phyloP scores from a whole-genome alignment of 2,113 vertebrate genomes.

The Eulacestoma nigropectus region DNA sequence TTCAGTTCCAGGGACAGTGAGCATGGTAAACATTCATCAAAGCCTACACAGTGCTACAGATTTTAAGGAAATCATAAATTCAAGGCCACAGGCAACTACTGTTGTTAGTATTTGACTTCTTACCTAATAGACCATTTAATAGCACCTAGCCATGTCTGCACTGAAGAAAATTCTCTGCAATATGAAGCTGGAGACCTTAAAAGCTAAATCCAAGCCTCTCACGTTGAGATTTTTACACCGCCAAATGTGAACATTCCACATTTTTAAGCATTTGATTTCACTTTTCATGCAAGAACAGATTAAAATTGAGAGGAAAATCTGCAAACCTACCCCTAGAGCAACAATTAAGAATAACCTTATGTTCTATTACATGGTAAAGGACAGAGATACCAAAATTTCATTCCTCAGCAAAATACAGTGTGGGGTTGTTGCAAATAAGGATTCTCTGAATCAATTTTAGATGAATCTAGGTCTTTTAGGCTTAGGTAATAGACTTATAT shows the following conservation, averaged over 20 bases:
- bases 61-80: background rate
- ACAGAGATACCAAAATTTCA: background rate
- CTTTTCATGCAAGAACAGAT: background rate
- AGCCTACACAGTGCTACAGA: background rate
- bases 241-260: background rate
- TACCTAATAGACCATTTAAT: background rate
- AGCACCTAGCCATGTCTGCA: background rate
- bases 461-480: background rate
- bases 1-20: background rate
- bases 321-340: background rate
- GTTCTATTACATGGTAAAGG: background rate
- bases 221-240: background rate
- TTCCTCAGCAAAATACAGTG: background rate
- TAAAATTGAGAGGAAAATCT: background rate
- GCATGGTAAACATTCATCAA: background rate
- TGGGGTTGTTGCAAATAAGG: background rate
- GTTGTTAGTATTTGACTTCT: background rate
- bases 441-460: background rate
- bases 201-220: background rate
- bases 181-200: background rate
- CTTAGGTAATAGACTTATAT: background rate
- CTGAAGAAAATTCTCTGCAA: background rate
- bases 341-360: conserved; percentile 2
- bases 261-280: background rate
- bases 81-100: background rate